Percentiles rank a stretch among this genome's conserved stretches.
Evolutionary conservation across 2,113 vertebrate species (phyloP).

Genomic region (Zootoca vivipara): DNA sequence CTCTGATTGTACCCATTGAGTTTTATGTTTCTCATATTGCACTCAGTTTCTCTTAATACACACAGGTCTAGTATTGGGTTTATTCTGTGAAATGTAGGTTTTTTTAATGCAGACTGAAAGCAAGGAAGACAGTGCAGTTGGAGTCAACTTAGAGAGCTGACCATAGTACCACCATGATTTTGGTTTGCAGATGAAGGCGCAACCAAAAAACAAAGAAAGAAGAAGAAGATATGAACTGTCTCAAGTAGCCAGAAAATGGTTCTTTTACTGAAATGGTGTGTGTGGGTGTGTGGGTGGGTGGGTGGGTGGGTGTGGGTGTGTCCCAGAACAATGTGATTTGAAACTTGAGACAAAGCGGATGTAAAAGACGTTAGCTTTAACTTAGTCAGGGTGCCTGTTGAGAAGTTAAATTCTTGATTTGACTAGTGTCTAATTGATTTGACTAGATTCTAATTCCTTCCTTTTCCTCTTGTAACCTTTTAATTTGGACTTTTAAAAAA

Average conservation of each 20-base stretch:
- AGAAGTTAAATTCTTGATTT: neutral
- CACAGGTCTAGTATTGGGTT: conserved; percentile 7
- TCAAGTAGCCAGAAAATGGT: neutral
- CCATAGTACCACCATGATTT: neutral
- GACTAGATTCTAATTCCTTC: neutral
- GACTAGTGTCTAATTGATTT: neutral
- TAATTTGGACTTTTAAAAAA: neutral
- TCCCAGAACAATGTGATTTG: neutral
- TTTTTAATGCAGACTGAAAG: neutral
- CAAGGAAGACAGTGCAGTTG: neutral
- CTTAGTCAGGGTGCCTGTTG: neutral
- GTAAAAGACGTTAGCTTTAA: neutral
- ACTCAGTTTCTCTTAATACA: conserved; percentile 27
- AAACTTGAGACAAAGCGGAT: neutral
- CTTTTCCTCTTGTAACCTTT: neutral
- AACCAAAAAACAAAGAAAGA: neutral
- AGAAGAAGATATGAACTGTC: neutral
- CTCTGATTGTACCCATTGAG: conserved; percentile 53
- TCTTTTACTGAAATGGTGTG: neutral
- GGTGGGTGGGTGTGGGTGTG: neutral
- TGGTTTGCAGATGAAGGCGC: neutral
- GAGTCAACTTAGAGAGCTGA: conserved; percentile 18
- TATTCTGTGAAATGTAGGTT: conserved; percentile 13
- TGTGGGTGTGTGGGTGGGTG: too few relatives aligned
- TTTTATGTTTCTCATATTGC: conserved; percentile 45